Evolutionary conservation across 2,888 invertebrate species (phyloP), one percentile per base, ranked within the genome.

Genomic region (Patella depressa): DNA sequence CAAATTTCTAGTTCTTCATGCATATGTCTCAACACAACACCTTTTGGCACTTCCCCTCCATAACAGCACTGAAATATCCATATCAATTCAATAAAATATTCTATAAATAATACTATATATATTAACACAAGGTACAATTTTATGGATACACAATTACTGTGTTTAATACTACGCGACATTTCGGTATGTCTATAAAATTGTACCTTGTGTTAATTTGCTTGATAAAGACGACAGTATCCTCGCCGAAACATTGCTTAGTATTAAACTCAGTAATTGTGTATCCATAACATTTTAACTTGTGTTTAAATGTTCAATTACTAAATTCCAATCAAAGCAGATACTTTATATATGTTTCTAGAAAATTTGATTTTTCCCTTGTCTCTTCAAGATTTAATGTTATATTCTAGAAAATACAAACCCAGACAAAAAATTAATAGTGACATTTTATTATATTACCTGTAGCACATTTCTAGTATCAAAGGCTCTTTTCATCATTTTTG

Each of bases 401-500:
- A 9, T 45, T 45, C 45, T 45, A 34, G 34, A 34, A 34, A 34
- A 34, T 0, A 45, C 45, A 45, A 45, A 45, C 45, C 9, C 9
- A 45, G 34, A 45, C 45, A 9, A 45, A 9, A 45, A 45, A 45
- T 45, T 9, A 9, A n/a, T 71, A 71, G 54, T 15, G 19, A 0
- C 45, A 3, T 19, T 45, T n/a, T 53, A 55, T 14, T 34, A 53
- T 17, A 24, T 71, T 81, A 91, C 91, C 89, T 91, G 91, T 19
- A 92, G 82, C 14, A 92, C 91, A 86, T 91, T 91, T 76, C 90
- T 87, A 24, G 90, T 91, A 78, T 91, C 92, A 84, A 88, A 91
- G 5, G 91, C 91, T 84, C 89, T 87, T 81, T 90, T 91, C 91
- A 92, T 92, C 88, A 90, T 90, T 79, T 90, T 91, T 5, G 90